Evolutionary conservation across 2,113 vertebrate species (phyloP).

Genomic region (Archilochus colubris): DNA sequence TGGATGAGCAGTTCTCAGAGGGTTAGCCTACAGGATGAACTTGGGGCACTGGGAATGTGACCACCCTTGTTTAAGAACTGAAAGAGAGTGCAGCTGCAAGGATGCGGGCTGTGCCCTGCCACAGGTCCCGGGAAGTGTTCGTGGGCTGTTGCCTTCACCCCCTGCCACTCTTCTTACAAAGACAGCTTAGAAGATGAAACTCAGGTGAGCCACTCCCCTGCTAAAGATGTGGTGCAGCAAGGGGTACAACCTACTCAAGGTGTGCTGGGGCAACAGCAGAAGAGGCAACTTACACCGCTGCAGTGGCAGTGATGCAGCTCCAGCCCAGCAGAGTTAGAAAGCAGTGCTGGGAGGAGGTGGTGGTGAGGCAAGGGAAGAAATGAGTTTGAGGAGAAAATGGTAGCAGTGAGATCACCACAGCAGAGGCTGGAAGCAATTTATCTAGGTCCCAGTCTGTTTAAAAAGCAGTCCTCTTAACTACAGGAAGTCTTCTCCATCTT

Average conservation of each 20-base stretch:
- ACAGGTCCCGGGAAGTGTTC: not conserved
- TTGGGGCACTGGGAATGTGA: not conserved
- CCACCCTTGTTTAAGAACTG: not conserved
- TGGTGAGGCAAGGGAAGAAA: not conserved
- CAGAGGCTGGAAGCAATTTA: not conserved
- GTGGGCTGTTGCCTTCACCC: not conserved
- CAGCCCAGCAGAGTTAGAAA: not conserved
- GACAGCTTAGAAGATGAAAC: not conserved
- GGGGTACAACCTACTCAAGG: not conserved
- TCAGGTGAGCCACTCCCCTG: not conserved
- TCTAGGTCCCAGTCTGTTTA: not conserved
- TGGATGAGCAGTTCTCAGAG: not conserved
- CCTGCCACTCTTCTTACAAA: not conserved
- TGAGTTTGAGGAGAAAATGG: not conserved
- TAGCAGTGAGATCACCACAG: not conserved
- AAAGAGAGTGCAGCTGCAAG: not conserved
- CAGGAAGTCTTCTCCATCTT: not conserved
- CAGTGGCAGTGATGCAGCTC: not conserved
- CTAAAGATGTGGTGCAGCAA: not conserved
- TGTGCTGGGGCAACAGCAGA: not conserved
- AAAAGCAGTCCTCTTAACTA: not conserved
- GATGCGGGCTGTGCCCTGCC: not conserved
- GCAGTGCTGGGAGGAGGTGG: not conserved
- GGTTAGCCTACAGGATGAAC: not conserved
- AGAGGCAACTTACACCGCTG: not conserved